phyloP scores from a whole-genome alignment of 2,113 vertebrate species.

The Bettongia penicillata region DNA sequence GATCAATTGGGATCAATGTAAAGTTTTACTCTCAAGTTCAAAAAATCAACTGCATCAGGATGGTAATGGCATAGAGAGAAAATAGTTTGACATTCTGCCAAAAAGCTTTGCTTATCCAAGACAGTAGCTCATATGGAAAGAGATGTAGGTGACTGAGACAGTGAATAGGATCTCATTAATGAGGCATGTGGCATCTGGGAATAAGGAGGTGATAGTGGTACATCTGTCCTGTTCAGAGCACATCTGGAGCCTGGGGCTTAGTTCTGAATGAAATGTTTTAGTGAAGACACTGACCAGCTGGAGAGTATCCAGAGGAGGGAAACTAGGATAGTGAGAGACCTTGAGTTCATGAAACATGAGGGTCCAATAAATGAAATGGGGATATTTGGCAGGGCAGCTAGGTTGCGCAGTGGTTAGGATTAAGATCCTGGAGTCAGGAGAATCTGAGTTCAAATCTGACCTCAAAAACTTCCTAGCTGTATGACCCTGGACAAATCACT shows the following conservation, averaged over 20 bases:
- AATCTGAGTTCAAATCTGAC: background rate
- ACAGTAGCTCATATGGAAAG: background rate
- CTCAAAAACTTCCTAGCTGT: background rate
- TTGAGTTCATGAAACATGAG: too few relatives aligned
- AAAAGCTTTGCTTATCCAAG: background rate
- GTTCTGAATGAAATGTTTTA: background rate
- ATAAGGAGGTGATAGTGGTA: background rate
- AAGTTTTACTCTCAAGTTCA: background rate
- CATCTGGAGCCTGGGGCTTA: background rate
- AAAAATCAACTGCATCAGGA: background rate
- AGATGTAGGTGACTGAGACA: background rate
- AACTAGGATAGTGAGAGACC: background rate
- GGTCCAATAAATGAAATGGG: background rate
- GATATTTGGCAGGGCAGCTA: background rate
- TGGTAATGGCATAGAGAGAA: background rate
- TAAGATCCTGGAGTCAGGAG: background rate
- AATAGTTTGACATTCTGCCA: background rate
- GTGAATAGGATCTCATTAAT: background rate
- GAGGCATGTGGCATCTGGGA: background rate
- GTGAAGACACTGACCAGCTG: background rate
- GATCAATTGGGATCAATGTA: background rate
- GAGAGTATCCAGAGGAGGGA: background rate
- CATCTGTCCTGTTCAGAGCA: background rate
- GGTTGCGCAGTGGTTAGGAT: background rate
- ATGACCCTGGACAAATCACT: background rate